A percentile compares a stretch with the other conserved stretches of the same genome.
phyloP scores from a whole-genome alignment of 2,797 vertebrate species.

The Pantherophis vulpinus region DNA sequence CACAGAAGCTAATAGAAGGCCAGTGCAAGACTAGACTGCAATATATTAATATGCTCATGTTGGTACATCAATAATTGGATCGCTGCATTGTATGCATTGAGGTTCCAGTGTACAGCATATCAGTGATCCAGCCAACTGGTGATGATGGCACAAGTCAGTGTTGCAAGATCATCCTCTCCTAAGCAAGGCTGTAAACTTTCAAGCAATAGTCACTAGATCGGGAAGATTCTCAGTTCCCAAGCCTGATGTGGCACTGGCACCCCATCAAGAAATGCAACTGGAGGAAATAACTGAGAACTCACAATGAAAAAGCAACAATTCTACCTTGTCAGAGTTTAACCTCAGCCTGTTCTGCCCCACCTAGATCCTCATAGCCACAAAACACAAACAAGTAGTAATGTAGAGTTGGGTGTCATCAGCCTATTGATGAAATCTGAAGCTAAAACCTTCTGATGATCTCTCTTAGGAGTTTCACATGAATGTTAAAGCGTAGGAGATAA shows the following conservation, averaged over 20 bases:
- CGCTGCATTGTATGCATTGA: background rate
- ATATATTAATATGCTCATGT: background rate
- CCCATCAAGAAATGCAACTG: background rate
- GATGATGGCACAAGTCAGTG: background rate
- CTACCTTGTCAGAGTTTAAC: background rate
- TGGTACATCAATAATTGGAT: background rate
- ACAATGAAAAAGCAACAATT: background rate
- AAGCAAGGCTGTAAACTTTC: background rate
- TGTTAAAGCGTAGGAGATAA: background rate
- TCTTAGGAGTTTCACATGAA: background rate
- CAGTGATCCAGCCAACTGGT: background rate
- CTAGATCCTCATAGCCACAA: background rate
- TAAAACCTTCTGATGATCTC: background rate
- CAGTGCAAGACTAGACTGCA: background rate
- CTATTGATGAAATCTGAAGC: background rate
- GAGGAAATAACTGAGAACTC: background rate
- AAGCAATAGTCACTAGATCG: background rate
- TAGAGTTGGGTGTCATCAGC: background rate
- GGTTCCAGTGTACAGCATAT: background rate
- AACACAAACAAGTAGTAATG: background rate
- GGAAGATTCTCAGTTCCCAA: background rate
- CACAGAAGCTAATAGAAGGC: background rate
- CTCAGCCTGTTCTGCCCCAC: background rate
- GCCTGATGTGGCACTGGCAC: background rate
- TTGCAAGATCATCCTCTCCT: background rate